Base-by-base conservation (phyloP, 2,888 invertebrate genomes). In the Vanessa cardui region DNA sequence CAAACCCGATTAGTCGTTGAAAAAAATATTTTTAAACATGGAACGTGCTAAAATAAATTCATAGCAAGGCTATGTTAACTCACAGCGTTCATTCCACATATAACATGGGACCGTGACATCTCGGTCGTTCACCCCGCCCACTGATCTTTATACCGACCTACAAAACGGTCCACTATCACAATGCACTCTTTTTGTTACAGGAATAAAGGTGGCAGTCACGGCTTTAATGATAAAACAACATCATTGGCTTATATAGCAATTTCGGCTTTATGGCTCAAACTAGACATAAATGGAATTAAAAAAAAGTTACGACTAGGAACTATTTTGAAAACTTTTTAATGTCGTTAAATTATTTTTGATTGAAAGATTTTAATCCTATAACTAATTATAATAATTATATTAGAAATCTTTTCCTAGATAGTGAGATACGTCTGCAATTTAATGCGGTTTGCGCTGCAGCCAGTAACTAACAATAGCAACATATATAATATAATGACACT, bases 61-160 rank as follows among this genome's bases (percentile, higher is more conserved):
- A 54, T n/a, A 60, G 8, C 60, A 33, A 65, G 20, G 33, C 63
- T 62, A 68, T 63, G 64, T 47, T 49, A 21, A 56, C 56, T 58
- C 64, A 66, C 62, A 65, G 60, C 64, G 59, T 62, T 58, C 60
- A 62, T 39, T 63, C 64, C 62, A 68, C 70, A 70, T 70, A 72
- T 70, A 70, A 75, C 73, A 75, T 72, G 72, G 82, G 89, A 82
- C 88, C 89, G 80, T 91, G 91, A 90, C 91, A 90, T 82, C 82
- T 69, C 77, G 90, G 87, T 80, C 90, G 77, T 88, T 89, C 81
- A 91, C 85, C 90, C 78, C 83, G 79, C 84, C 80, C 75, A 84
- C 80, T 82, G 84, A 83, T 87, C 83, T 85, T 85, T 84, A 80
- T 74, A 80, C 76, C 81, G 82, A 84, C 85, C 86, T 82, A 85